phyloP scores from a whole-genome alignment of 2,113 vertebrate species.

The Pelodiscus sinensis region DNA sequence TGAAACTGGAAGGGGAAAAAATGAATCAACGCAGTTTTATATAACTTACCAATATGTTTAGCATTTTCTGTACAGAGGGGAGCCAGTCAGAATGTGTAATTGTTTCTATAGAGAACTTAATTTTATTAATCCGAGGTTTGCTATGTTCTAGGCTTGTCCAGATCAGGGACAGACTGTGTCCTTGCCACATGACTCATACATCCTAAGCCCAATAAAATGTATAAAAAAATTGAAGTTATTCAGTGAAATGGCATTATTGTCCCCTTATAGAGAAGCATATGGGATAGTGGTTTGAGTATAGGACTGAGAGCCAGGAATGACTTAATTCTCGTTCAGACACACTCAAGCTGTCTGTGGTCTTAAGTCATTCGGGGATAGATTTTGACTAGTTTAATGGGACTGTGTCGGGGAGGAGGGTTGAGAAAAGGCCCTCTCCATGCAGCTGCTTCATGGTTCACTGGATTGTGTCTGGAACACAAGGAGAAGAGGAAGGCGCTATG shows the following conservation, averaged over 20 bases:
- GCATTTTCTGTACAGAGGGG: slow-evolving; percentile 40
- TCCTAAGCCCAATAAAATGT: slow-evolving; percentile 38
- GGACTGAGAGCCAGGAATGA: slow-evolving; percentile 61
- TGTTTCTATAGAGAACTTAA: slow-evolving; percentile 62
- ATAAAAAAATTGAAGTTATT: not conserved
- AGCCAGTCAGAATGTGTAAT: slow-evolving; percentile 56
- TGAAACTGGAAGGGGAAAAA: slow-evolving; percentile 69
- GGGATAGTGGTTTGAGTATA: slow-evolving; percentile 37
- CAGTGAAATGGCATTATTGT: slow-evolving; percentile 49
- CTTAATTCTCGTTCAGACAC: slow-evolving; percentile 56
- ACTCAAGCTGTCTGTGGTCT: slow-evolving; percentile 61
- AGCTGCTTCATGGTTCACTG: not conserved
- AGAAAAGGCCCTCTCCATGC: not conserved
- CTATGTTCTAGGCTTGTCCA: not conserved
- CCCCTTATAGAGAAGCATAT: slow-evolving; percentile 57
- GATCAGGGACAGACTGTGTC: not conserved
- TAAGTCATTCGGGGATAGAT: slow-evolving; percentile 29
- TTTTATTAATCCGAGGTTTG: slow-evolving; percentile 12
- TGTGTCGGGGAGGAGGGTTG: not conserved
- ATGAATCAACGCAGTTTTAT: slow-evolving; percentile 60
- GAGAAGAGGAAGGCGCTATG: not conserved
- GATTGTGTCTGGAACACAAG: not conserved
- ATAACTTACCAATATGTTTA: slow-evolving; percentile 53
- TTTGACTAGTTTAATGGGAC: not conserved
- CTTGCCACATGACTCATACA: not conserved